Conservation (phyloP, 1,140 invertebrate species). For the Dendroctonus ponderosae region DNA sequence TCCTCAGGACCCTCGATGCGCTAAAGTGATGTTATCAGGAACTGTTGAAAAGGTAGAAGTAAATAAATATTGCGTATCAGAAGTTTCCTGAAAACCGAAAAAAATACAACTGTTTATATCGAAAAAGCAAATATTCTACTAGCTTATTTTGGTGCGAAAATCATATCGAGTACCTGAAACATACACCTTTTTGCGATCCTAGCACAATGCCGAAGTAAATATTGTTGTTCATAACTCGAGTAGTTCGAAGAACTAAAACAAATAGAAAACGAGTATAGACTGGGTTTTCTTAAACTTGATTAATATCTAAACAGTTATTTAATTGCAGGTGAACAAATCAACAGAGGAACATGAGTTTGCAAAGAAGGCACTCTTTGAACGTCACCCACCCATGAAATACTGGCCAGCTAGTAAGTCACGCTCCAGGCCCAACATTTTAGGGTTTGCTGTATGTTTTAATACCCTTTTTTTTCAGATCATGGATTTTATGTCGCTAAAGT, state of each 20-base stretch:
- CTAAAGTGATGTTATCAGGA: slow-evolving; percentile 70
- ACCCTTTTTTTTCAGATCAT: slow-evolving; percentile 52
- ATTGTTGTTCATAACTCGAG: no score
- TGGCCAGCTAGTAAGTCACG: slow-evolving; percentile 46
- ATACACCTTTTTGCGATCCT: no score
- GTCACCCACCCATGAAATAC: slow-evolving; percentile 60
- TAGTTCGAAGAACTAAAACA: no score
- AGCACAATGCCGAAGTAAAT: no score
- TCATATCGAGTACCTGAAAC: no score
- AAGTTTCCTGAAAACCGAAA: background rate
- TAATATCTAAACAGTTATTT: background rate
- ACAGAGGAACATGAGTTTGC: slow-evolving; percentile 62
- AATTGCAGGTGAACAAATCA: slow-evolving; percentile 57
- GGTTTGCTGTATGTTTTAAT: slow-evolving; percentile 5
- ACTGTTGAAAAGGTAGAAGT: slow-evolving; percentile 61
- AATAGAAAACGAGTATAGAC: no score
- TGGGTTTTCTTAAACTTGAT: no score
- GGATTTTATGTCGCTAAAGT: slow-evolving; percentile 74
- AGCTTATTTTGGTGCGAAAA: no score
- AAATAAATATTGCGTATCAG: slow-evolving; percentile 26
- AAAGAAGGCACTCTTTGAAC: slow-evolving; percentile 61
- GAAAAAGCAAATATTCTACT: background rate
- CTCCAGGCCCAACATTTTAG: background rate
- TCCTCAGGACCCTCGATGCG: slow-evolving; percentile 79
- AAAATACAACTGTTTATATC: no score